Evolutionary conservation across 2,113 vertebrate species (phyloP), one percentile per base, ranked within the genome.

Genomic region (Aphelocoma coerulescens): DNA sequence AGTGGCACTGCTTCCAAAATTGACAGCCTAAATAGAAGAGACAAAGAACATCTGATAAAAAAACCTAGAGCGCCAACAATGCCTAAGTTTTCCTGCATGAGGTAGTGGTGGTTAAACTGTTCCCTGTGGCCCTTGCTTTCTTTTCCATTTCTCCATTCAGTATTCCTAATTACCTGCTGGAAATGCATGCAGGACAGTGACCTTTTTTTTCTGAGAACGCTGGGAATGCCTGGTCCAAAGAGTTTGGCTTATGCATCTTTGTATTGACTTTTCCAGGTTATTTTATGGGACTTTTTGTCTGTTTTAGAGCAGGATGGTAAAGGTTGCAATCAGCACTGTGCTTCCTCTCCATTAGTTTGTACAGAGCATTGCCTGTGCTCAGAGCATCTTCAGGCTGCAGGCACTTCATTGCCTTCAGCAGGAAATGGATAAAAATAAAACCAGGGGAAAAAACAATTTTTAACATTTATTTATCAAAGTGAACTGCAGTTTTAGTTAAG

Each of bases 101-200:
- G 58, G 32, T 67, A 18, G 26, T 20, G n/a, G 6, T 46, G 28
- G 12, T 49, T 79, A 49, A 82, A 61, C 32, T 52, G 13, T 3
- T 78, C 23, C 15, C 43, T 4, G 1, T 39, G 26, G 41, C 19
- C 35, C 22, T 78, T n/a, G 4, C 32, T 85, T 72, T 49, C 41
- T 85, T 85, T 66, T 65, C 44, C 21, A 16, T 17, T 63, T 35
- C 35, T 79, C 12, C 33, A 8, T 9, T 24, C 21, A 33, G 1
- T 24, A 13, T 79, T 83, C 33, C 9, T 65, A 4, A 26, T 72
- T 65, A 57, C 28, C 23, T 26, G 10, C 81, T 88, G n/a, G 27
- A 88, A 85, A 37, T 19, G 8, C 24, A 8, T 3, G 3, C 0
- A 0, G 22, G 37, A 30, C 6, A 10, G 7, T 28, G 24, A n/a